Percentiles rank a stretch among this genome's conserved stretches.
These are phyloP conservation scores for Scortum barcoo DNA, from an alignment of 2,113 vertebrate genomes.

Conservation along the genomic window DNA sequence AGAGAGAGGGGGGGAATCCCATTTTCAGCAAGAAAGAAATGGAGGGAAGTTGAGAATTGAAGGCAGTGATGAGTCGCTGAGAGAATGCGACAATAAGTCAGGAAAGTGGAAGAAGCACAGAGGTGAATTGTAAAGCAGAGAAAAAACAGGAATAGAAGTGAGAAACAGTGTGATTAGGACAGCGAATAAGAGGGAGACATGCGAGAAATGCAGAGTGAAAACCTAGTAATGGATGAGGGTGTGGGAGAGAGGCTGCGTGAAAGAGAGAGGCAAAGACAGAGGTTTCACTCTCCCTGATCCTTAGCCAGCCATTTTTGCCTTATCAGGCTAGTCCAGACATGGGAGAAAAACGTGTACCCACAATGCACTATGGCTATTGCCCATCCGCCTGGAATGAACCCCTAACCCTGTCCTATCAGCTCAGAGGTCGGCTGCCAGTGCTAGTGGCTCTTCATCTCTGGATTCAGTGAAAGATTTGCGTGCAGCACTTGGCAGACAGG, in stretches of 20 bases:
- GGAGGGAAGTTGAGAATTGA: conserved; percentile 20
- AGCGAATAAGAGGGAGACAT: conserved; percentile 29
- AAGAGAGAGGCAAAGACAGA: conserved; percentile 34
- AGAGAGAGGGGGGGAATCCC: conserved; percentile 23
- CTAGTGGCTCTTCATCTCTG: conserved; percentile 49
- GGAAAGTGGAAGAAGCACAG: conserved; percentile 17
- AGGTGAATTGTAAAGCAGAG: conserved; percentile 30
- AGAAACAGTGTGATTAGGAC: conserved; percentile 36
- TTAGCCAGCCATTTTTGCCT: conserved; percentile 72
- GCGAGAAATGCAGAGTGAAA: conserved; percentile 51
- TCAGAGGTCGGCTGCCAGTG: conserved; percentile 53
- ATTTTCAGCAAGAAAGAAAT: conserved; percentile 43
- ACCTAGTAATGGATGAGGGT: conserved; percentile 49
- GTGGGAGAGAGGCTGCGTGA: conserved; percentile 38
- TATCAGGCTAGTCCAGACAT: conserved; percentile 78
- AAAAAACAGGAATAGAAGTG: conserved; percentile 34
- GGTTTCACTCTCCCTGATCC: conserved; percentile 64
- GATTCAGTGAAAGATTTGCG: conserved; percentile 32
- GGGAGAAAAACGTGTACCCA: conserved; percentile 54
- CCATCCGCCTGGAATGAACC: conserved; percentile 58
- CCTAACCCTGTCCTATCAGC: conserved; percentile 68
- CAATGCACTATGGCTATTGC: conserved; percentile 63
- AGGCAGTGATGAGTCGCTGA: conserved; percentile 54
- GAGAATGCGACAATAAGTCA: conserved; percentile 38
- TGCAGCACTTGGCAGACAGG: conserved; percentile 12